phyloP scores from a whole-genome alignment of 2,888 invertebrate species.

The Linnaemya tessellans region DNA sequence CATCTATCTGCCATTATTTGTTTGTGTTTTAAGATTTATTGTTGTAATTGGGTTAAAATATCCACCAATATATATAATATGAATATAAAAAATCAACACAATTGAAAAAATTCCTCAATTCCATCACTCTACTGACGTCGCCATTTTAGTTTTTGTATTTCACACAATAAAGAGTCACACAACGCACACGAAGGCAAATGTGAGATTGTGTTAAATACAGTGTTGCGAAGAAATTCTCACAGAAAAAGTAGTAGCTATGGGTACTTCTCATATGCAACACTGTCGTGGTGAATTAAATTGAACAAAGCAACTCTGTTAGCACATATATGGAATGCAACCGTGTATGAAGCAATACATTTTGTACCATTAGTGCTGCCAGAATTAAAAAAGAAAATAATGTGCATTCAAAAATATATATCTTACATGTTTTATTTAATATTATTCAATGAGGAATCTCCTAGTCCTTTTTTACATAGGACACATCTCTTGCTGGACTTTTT shows the following conservation, averaged over 20 bases:
- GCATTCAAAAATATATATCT: too few relatives aligned
- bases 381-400: too few relatives aligned
- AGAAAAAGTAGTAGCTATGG: background rate
- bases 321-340: constrained; percentile 16
- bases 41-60: constrained; percentile 72
- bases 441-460: too few relatives aligned
- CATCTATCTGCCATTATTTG: constrained; percentile 63
- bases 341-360: background rate
- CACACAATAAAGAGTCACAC: constrained; percentile 62
- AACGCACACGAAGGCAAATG: constrained; percentile 66
- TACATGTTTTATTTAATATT: too few relatives aligned
- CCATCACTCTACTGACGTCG: constrained; percentile 73
- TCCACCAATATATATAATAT: constrained; percentile 73
- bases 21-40: constrained; percentile 70
- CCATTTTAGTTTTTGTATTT: constrained; percentile 72
- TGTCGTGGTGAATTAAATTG: constrained; percentile 1
- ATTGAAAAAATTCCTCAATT: constrained; percentile 73
- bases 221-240: constrained; percentile 28
- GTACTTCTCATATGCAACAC: constrained; percentile 22
- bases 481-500: too few relatives aligned
- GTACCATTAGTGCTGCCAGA: too few relatives aligned
- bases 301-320: constrained; percentile 31
- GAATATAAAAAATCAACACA: constrained; percentile 73
- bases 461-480: too few relatives aligned
- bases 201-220: constrained; percentile 55